Evolutionary conservation across 2,888 invertebrate genomes (phyloP).

Genomic region (Pedicia rivosa): DNA sequence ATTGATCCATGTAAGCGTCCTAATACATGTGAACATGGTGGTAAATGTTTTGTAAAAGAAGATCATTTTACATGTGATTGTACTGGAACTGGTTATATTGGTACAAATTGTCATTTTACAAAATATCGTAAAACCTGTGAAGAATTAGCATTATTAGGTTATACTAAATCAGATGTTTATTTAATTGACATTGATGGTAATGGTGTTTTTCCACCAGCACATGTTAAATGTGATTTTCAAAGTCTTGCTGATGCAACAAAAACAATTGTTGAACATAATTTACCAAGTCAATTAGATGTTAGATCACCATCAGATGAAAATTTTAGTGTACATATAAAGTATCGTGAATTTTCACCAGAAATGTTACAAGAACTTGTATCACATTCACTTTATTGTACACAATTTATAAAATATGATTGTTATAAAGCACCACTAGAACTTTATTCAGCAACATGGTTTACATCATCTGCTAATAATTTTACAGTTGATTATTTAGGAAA

Average conservation of each 20-base stretch:
- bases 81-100: slow-evolving; percentile 77
- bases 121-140: slow-evolving; percentile 84
- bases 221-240: slow-evolving; percentile 85
- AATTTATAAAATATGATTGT: slow-evolving; percentile 81
- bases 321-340: slow-evolving; percentile 72
- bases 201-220: slow-evolving; percentile 79
- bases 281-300: slow-evolving; percentile 81
- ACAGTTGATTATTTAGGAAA: slow-evolving; percentile 74
- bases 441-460: slow-evolving; percentile 80
- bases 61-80: slow-evolving; percentile 82
- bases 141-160: slow-evolving; percentile 74
- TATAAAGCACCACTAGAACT: slow-evolving; percentile 74
- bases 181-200: slow-evolving; percentile 89
- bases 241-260: slow-evolving; percentile 71
- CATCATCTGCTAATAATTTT: slow-evolving; percentile 58
- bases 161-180: slow-evolving; percentile 79
- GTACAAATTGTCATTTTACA: slow-evolving; percentile 89
- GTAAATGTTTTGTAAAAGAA: slow-evolving; percentile 77
- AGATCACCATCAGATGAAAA: slow-evolving; percentile 61
- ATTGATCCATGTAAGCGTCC: slow-evolving; percentile 79
- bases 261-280: slow-evolving; percentile 78
- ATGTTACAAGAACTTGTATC: slow-evolving; percentile 84
- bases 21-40: slow-evolving; percentile 85
- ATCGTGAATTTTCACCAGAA: slow-evolving; percentile 76
- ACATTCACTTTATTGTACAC: slow-evolving; percentile 76